Base-by-base conservation (phyloP, 2,113 vertebrate species). In the Hydrolagus affinis region DNA sequence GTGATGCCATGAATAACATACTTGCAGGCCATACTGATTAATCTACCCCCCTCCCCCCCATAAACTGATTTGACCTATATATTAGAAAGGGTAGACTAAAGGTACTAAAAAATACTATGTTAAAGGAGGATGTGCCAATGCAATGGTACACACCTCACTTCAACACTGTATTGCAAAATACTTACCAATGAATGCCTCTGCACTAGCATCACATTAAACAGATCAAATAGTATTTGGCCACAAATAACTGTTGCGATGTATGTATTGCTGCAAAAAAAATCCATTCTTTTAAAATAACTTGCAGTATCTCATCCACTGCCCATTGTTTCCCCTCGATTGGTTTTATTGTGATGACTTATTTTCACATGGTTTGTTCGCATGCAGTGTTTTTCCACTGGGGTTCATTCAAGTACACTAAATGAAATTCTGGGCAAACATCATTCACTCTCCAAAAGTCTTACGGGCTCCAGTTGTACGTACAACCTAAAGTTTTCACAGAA, bases 371-470 rank as follows among this genome's bases (percentile, higher is more conserved):
- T 25, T 83, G 66, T 28, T 64, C 25, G 12, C 14, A 62, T 9
- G 0, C 32, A 57, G n/a, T 78, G 57, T 32, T 32, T 83, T 83
- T 83, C 78, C 78, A 83, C 62, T 83, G 25, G 28, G 78, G 59
- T 83, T 83, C 11, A 83, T 11, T 83, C 15, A 21, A 83, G 78
- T 62, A 83, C 15, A 83, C 60, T 32, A 83, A 66, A 83, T 83
- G 62, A 83, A 28, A 66, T 83, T 64, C 28, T 66, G 14, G 19
- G 62, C 23, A 83, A 83, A 83, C 60, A 83, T 32, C 21, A 66
- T 83, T 83, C 8, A 66, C 25, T 80, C 23, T 25, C 60, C 78
- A 64, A 17, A n/a, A 17, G 60, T 66, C 28, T 28, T 62, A 66
- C 15, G 30, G 25, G 60, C 60, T 78, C 59, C 62, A 15, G 76